Percentiles rank a stretch among this genome's conserved stretches.
These are phyloP conservation scores for Drosophila dives DNA, from an alignment of 2,888 invertebrate genomes.

Conservation along the genomic window DNA sequence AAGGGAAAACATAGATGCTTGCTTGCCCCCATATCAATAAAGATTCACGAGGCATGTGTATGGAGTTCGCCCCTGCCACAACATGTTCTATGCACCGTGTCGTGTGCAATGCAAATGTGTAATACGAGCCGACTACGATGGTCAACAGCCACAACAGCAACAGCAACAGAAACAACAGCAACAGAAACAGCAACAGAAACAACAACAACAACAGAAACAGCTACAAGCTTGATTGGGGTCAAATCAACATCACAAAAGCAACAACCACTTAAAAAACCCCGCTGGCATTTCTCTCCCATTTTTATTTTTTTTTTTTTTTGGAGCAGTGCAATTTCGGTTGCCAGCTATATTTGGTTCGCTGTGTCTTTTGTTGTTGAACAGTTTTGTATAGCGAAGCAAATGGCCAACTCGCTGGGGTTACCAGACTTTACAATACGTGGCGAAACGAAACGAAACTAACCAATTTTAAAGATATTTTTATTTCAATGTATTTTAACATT, in stretches of 20 bases:
- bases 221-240: conserved; percentile 67
- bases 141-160: conserved; percentile 50
- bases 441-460: background rate
- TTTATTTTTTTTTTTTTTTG: background rate
- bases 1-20: conserved; percentile 9
- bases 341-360: conserved; percentile 14
- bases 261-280: conserved; percentile 18
- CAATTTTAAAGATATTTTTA: conserved; percentile 1
- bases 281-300: conserved; percentile 5
- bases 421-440: background rate
- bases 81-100: conserved; percentile 22
- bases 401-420: background rate
- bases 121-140: conserved; percentile 46
- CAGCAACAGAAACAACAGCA: conserved; percentile 20
- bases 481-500: background rate
- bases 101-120: conserved; percentile 58
- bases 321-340: conserved; percentile 28
- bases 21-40: conserved; percentile 47
- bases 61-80: conserved; percentile 37
- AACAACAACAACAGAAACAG: conserved; percentile 15
- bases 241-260: conserved; percentile 63
- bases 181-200: conserved; percentile 36
- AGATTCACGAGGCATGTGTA: conserved; percentile 63
- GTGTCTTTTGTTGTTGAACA: conserved; percentile 20
- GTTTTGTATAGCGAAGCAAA: conserved; percentile 12